Base-by-base conservation (phyloP, 2,113 vertebrate genomes). In the Eurystomus gularis region DNA sequence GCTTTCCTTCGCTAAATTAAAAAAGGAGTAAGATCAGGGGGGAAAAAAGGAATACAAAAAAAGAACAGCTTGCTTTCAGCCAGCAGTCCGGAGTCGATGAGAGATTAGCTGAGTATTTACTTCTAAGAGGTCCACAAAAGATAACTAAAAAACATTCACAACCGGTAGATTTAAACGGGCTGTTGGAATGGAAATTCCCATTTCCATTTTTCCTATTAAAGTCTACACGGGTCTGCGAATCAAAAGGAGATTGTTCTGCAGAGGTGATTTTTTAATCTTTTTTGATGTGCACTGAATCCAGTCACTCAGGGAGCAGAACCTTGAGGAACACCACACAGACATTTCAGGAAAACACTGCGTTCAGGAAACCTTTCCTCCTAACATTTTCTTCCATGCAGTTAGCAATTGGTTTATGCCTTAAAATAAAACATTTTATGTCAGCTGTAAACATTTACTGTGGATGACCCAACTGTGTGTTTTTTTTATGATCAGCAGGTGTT, bases 401-500 rank as follows among this genome's bases (percentile, higher is more conserved):
- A 82, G 83, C n/a, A 83, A 88, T 18, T 85, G 65, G 49, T 69
- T 91, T 95, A 71, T 49, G 65, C 52, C 72, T 86, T 92, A 88
- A 94, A 94, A 78, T 60, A 76, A 85, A 93, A 75, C 20, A 84
- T 80, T 88, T 88, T 82, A 82, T 84, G 88, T 92, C 70, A 65
- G 69, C 58, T 72, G 82, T 82, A 95, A 92, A 91, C 37, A 40
- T 87, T 94, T 87, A 94, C 20, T 86, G 61, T 69, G 70, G 64
- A 78, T 54, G 86, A 94, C 48, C 37, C 65, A 78, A 69, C 48
- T 52, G 49, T 42, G 78, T 49, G 49, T 35, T 83, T 86, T 90
- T 93, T 57, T 82, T 77, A 75, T 76, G 57, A 82, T 17, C 61
- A 87, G 52, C 4, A 9, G 12, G 79, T 91, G 83, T 57, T 88